Conservation (phyloP, 2,888 invertebrate species). For the Leptopilina myrica region DNA sequence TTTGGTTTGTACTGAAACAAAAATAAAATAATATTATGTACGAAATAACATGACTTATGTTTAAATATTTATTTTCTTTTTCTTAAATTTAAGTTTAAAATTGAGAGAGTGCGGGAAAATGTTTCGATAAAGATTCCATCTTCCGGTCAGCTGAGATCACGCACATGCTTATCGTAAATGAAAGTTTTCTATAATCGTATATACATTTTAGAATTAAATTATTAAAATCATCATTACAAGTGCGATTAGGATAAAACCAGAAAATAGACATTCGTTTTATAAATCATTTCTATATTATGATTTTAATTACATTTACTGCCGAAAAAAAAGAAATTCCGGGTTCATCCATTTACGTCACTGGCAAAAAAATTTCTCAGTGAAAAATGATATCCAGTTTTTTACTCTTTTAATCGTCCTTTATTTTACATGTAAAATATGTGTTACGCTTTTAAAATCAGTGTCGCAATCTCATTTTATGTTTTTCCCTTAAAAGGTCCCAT, state of each 20-base stretch:
- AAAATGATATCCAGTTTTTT: constrained; percentile 11
- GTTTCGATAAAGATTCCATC: no score
- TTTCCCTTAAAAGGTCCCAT: not conserved
- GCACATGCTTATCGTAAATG: not conserved
- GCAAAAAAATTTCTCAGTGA: not conserved
- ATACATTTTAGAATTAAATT: not conserved
- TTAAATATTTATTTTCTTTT: no score
- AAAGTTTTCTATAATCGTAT: not conserved
- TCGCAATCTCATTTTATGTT: constrained; percentile 14
- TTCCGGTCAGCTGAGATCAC: constrained; percentile 16
- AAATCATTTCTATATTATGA: no score
- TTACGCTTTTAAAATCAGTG: constrained; percentile 12
- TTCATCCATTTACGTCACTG: not conserved
- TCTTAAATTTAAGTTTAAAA: no score
- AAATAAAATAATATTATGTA: no score
- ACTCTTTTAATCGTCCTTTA: not conserved
- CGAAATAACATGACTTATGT: no score
- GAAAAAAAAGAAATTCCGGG: not conserved
- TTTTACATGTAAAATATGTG: not conserved
- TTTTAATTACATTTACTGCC: no score
- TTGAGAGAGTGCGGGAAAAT: no score
- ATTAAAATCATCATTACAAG: not conserved
- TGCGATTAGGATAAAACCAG: not conserved
- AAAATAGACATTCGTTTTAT: no score
- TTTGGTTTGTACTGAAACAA: no score